These are phyloP conservation scores for Cryptotermes secundus DNA, from an alignment of 1,140 invertebrate genomes.

Conservation along the genomic window DNA sequence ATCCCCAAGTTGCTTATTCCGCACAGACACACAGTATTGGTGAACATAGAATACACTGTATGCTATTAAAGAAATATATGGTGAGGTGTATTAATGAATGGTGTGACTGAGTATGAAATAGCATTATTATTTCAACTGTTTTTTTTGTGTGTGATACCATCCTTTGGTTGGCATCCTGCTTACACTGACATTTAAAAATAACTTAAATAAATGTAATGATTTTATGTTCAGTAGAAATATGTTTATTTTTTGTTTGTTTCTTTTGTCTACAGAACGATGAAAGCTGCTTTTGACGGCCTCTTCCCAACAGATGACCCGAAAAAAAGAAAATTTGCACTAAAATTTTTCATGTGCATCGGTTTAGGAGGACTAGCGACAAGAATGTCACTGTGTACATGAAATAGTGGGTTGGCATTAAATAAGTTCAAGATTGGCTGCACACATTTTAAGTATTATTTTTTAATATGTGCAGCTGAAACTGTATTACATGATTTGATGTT, in stretches of 20 bases:
- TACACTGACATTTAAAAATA: neutral
- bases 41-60: too few relatives aligned
- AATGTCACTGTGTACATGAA: neutral
- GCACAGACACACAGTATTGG: too few relatives aligned
- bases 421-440: neutral
- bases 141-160: too few relatives aligned
- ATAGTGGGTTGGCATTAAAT: conserved; percentile 13
- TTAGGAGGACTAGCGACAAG: conserved; percentile 94
- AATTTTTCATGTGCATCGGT: conserved; percentile 98
- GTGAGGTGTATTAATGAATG: too few relatives aligned
- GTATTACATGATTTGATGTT: conserved; percentile 15
- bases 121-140: too few relatives aligned
- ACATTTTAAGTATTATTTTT: conserved; percentile 13
- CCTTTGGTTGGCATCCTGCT: too few relatives aligned
- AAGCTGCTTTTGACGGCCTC: conserved; percentile 85
- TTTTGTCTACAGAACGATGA: conserved; percentile 67
- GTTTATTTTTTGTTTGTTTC: neutral
- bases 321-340: conserved; percentile 97
- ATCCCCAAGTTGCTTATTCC: too few relatives aligned
- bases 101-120: too few relatives aligned
- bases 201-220: too few relatives aligned
- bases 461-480: conserved; percentile 21
- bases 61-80: too few relatives aligned
- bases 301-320: conserved; percentile 95
- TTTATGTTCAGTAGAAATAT: too few relatives aligned